These are phyloP conservation scores for Elmis aenea DNA, from an alignment of 2,888 invertebrate genomes.

Conservation along the genomic window DNA sequence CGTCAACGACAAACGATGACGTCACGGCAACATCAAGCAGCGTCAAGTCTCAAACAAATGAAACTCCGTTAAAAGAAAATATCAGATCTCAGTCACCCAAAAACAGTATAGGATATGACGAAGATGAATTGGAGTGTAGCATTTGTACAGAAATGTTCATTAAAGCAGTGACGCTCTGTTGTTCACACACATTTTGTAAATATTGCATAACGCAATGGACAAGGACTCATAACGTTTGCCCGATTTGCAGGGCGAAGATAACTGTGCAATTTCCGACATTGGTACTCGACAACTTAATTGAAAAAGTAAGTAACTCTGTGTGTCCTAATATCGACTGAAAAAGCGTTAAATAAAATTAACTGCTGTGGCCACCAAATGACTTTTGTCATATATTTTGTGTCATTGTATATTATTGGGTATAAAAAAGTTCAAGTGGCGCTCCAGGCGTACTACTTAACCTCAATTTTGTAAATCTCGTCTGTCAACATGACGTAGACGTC, in stretches of 20 bases:
- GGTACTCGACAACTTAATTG: constrained; percentile 68
- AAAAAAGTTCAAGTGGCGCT: no score
- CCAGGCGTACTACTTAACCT: no score
- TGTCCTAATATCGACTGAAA: no score
- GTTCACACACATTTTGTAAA: constrained; percentile 71
- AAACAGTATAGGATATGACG: constrained; percentile 45
- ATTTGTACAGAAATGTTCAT: constrained; percentile 73
- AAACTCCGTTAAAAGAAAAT: not conserved
- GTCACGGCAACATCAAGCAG: no score
- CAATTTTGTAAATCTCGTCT: no score
- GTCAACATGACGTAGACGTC: no score
- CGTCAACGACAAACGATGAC: not conserved
- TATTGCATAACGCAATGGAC: constrained; percentile 68
- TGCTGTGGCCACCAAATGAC: no score
- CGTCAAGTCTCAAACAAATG: not conserved
- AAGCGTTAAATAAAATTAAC: no score
- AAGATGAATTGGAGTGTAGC: constrained; percentile 68
- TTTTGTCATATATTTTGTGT: no score
- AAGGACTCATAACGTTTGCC: constrained; percentile 64
- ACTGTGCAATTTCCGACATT: constrained; percentile 55
- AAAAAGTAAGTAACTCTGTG: constrained; percentile 57
- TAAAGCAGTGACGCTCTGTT: constrained; percentile 62
- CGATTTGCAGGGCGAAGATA: constrained; percentile 58
- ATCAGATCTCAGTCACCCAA: constrained; percentile 3
- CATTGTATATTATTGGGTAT: no score